Evolutionary conservation across 2,113 vertebrate genomes (phyloP).

Genomic region (Ictidomys tridecemlineatus): DNA sequence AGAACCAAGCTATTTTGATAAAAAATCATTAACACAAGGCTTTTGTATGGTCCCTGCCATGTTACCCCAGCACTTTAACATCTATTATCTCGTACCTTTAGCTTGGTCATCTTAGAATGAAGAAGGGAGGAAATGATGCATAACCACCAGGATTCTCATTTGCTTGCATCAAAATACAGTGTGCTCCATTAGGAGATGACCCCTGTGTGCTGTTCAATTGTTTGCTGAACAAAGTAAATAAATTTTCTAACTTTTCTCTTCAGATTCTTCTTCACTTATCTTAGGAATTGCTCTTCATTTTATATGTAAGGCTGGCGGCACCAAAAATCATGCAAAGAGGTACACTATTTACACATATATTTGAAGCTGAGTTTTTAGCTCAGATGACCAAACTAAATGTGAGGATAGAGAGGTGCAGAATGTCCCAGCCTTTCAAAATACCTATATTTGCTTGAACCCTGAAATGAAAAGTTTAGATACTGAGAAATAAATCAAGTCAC

Average conservation of each 20-base stretch:
- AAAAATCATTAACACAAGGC: background rate
- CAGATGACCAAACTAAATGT: background rate
- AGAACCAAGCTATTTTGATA: conserved; percentile 27
- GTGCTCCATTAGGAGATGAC: background rate
- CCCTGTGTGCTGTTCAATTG: background rate
- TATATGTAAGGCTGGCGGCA: conserved; percentile 48
- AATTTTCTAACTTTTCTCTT: conserved; percentile 1
- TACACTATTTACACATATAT: background rate
- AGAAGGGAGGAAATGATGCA: background rate
- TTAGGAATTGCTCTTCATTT: conserved; percentile 42
- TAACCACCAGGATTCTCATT: background rate
- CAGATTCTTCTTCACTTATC: conserved; percentile 7
- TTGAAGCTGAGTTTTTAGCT: background rate
- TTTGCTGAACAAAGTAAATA: conserved; percentile 32
- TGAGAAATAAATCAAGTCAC: too few species aligned
- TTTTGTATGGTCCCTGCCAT: conserved; percentile 11
- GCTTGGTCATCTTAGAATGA: background rate
- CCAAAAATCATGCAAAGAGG: background rate
- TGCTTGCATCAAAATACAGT: background rate
- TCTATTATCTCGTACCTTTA: background rate
- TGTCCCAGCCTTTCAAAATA: too few species aligned
- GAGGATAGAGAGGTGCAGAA: background rate
- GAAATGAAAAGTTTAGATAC: too few species aligned
- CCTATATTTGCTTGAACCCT: too few species aligned
- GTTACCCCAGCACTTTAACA: conserved; percentile 11